phyloP scores from a whole-genome alignment of 2,113 vertebrate species.

The Sialia sialis region DNA sequence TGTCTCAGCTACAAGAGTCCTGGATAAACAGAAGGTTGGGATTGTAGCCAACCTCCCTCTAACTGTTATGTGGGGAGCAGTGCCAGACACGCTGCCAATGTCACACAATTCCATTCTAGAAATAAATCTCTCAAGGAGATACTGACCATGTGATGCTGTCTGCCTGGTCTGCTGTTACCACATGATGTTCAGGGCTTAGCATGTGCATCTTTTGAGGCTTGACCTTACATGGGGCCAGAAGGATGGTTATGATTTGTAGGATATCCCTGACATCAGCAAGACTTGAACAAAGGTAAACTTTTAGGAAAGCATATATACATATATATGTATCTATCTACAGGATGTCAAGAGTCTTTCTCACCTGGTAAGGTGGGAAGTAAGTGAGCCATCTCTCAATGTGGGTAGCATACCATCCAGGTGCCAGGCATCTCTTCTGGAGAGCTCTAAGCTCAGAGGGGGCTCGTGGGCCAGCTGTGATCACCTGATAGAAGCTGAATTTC shows the following conservation, averaged over 20 bases:
- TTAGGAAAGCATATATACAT: background rate
- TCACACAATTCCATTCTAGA: constrained; percentile 3
- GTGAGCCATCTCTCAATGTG: constrained; percentile 93
- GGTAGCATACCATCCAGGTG: constrained; percentile 88
- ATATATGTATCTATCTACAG: background rate
- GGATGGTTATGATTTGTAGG: background rate
- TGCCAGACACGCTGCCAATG: background rate
- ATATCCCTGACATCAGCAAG: background rate
- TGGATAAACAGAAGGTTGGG: constrained; percentile 27
- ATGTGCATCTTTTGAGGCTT: background rate
- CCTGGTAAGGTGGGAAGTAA: constrained; percentile 90
- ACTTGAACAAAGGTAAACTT: background rate
- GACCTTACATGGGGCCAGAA: background rate
- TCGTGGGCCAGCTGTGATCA: constrained; percentile 85
- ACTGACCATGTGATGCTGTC: background rate
- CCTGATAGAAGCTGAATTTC: constrained; percentile 91
- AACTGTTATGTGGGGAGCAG: background rate
- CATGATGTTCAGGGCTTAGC: background rate
- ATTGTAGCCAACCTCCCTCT: constrained; percentile 7
- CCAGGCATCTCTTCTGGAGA: constrained; percentile 89
- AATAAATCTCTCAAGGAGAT: constrained; percentile 18
- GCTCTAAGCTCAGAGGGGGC: constrained; percentile 83
- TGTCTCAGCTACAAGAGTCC: background rate
- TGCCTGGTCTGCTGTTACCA: background rate
- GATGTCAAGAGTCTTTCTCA: constrained; percentile 37